Base-by-base conservation (phyloP, 2,113 vertebrate species). In the Tenrec ecaudatus region DNA sequence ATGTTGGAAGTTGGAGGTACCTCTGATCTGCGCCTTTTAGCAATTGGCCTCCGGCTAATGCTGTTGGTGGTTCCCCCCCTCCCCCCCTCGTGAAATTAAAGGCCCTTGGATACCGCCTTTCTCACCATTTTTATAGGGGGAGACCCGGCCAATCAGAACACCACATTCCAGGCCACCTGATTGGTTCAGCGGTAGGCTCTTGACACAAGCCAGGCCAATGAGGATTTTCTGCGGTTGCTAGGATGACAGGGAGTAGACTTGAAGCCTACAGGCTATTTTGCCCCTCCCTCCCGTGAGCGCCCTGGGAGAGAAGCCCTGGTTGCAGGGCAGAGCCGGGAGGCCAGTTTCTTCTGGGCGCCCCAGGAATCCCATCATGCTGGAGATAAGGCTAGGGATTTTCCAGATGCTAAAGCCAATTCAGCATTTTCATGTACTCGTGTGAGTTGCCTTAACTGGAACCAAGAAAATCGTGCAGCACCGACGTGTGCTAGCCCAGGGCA, bases 221-320 rank as follows among this genome's bases (percentile, higher is more conserved):
- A 86, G 57, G 79, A 86, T 7, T 69, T 68, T 88, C 17, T 47
- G 64, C 57, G 90, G 93, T 95, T 96, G 92, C 96, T 96, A 95
- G 90, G 88, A 90, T 27, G 86, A 4, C 14, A 43, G 22, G 77
- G 93, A 95, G 92, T 88, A 85, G 91, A 29, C 68, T 71, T 95
- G 95, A 91, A 90, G 58, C 76, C 40, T 86, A 79, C 82, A 94
- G 76, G 92, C 88, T 90, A 90, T 94, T 58, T 92, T 95, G 90
- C 88, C 92, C 83, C 93, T 58, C 33, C 76, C 83, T 79, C n/a
- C n/a, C n/a, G n/a, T 93, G 96, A 96, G 92, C 77, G 73, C 80
- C 60, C 82, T 84, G 58, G 62, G 77, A 89, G 84, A 71, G 58
- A 90, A 86, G 31, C 86, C 87, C 57, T 92, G 33, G 23, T 3